phyloP scores from a whole-genome alignment of 1,140 invertebrate species.

The Scaptomyza montana region DNA sequence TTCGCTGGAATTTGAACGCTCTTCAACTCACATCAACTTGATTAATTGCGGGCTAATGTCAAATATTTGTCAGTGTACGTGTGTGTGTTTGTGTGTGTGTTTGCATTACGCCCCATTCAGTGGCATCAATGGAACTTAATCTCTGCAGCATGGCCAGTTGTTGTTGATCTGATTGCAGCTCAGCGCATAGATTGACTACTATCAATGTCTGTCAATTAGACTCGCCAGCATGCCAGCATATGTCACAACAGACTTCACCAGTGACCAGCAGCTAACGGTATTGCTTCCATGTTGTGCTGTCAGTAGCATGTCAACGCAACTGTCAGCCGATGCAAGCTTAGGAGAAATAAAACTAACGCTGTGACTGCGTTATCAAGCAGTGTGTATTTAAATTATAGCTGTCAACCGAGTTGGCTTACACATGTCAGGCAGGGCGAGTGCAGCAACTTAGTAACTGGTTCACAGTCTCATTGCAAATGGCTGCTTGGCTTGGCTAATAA shows the following conservation, averaged over 20 bases:
- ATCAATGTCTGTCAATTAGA: conserved; percentile 74
- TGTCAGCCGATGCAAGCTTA: conserved; percentile 46
- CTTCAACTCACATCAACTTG: conserved; percentile 44
- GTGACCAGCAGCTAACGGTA: conserved; percentile 9
- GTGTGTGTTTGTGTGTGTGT: neutral
- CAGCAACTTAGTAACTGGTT: conserved; percentile 16
- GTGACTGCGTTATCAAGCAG: conserved; percentile 13
- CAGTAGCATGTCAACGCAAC: conserved; percentile 59
- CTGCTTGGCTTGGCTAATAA: conserved; percentile 36
- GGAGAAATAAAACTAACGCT: conserved; percentile 5
- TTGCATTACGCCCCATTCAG: conserved; percentile 32
- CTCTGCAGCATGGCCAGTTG: conserved; percentile 42
- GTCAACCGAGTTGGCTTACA: conserved; percentile 4
- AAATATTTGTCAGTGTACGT: conserved; percentile 35
- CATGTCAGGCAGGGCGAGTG: conserved; percentile 28
- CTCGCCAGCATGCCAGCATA: conserved; percentile 57
- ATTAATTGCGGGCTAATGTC: conserved; percentile 73
- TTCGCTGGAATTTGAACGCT: conserved; percentile 59
- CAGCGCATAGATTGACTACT: conserved; percentile 36
- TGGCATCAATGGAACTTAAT: neutral
- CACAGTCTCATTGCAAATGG: conserved; percentile 3
- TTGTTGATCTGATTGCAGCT: conserved; percentile 22
- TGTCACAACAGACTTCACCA: conserved; percentile 40
- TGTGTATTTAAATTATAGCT: conserved; percentile 29
- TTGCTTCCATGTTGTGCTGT: conserved; percentile 65